phyloP scores from a whole-genome alignment of 2,113 vertebrate genomes.

The Lycaon pictus region DNA sequence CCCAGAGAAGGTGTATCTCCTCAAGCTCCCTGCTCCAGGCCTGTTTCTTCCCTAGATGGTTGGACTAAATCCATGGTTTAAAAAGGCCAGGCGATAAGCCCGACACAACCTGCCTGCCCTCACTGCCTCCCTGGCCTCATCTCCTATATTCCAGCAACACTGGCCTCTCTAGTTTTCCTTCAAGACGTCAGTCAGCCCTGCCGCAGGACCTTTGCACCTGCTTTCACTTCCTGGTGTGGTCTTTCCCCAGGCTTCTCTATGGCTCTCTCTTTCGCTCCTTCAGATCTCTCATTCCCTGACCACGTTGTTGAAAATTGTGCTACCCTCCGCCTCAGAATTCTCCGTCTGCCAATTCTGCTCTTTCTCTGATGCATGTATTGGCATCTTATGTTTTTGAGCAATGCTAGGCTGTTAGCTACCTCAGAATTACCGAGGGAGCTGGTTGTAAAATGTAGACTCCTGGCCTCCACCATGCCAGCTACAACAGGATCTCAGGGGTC shows the following conservation, averaged over 20 bases:
- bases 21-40: neutral
- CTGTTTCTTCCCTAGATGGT: neutral
- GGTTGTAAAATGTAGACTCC: slow-evolving; percentile 5
- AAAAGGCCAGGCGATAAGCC: neutral
- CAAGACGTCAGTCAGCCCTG: neutral
- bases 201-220: neutral
- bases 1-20: neutral
- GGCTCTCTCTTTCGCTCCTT: neutral
- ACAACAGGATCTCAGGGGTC: neutral
- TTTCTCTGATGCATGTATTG: neutral
- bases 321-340: neutral
- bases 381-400: neutral
- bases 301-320: neutral
- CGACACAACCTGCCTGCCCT: neutral
- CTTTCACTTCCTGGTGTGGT: neutral
- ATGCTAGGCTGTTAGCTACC: neutral
- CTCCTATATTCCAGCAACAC: neutral
- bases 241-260: neutral
- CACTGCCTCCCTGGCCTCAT: neutral
- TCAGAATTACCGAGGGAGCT: neutral
- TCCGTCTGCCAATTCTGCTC: neutral
- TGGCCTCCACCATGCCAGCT: neutral
- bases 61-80: neutral
- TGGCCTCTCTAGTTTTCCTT: neutral
- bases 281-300: neutral